Percentiles rank a stretch among this genome's conserved stretches.
These are phyloP conservation scores for Oreohelix idahoensis DNA, from an alignment of 1,140 invertebrate species.

Conservation along the genomic window DNA sequence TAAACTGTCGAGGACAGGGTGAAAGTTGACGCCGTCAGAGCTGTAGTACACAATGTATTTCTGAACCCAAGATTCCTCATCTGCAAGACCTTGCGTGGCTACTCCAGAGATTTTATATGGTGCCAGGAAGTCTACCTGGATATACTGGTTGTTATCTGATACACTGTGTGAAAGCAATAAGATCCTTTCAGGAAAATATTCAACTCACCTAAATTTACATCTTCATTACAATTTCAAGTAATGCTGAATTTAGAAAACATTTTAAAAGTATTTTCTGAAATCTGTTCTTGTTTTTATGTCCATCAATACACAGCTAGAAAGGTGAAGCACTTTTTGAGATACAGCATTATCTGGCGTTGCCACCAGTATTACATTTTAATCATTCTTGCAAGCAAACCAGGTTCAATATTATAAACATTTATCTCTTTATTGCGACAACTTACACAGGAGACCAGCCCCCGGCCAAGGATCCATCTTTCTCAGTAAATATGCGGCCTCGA, in stretches of 20 bases:
- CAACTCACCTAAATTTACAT: no score
- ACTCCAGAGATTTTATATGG: conserved; percentile 84
- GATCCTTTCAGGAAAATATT: neutral
- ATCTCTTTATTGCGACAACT: neutral
- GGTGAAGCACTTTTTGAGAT: no score
- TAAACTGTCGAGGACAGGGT: conserved; percentile 45
- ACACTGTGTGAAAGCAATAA: conserved; percentile 45
- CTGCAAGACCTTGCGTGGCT: conserved; percentile 77
- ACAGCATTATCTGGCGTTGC: no score
- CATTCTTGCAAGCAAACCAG: no score
- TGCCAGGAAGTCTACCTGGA: conserved; percentile 79
- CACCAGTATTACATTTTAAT: no score
- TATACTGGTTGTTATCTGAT: conserved; percentile 56
- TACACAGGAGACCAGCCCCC: conserved; percentile 64
- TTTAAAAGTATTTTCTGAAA: no score
- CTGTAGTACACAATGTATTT: conserved; percentile 78
- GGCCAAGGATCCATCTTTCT: conserved; percentile 51
- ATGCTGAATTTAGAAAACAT: neutral
- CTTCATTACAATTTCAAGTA: neutral
- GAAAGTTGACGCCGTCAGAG: conserved; percentile 56
- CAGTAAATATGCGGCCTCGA: conserved; percentile 53
- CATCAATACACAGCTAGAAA: no score
- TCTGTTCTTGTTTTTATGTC: no score
- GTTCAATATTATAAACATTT: no score
- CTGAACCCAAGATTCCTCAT: conserved; percentile 79